Evolutionary conservation across 2,888 invertebrate genomes (phyloP), one percentile per base, ranked within the genome.

Genomic region (Tachina fera): DNA sequence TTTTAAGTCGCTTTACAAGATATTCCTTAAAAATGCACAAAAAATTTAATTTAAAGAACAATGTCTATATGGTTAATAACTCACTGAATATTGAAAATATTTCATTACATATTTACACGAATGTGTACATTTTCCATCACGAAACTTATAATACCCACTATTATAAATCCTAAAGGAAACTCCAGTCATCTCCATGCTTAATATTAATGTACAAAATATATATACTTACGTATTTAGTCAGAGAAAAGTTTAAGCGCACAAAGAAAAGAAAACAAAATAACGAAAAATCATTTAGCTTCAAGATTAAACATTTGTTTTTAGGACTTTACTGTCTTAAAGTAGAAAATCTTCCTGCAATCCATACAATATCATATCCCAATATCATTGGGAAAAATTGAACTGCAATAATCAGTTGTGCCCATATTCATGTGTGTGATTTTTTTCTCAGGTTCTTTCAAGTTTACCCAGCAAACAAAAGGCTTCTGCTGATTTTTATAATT

Each of bases 241-340:
- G 58, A 58, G 58, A 80, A 41, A 51, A 74, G 19, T 14, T 61
- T 53, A 67, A 67, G 67, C 10, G 16, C 31, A 9, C 19, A 8
- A 16, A 16, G 31, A 9, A 61, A 61, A 47, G 13, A 43, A 51
- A n/a, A 22, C 22, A 22, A 47, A 70, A 63, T 22, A 22, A 71
- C 3, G 22, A 70, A 77, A 84, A 77, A 77, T 68, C 77, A 85
- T 81, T 77, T 77, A 81, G 81, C 80, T 81, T 71, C 11, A 76
- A 77, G 77, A 81, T 85, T 77, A 77, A 81, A 81, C 84, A 81
- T 85, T 85, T 81, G 80, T 74, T 81, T 56, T 76, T 60, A 63
- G 47, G 71, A 16, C 67, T 74, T 56, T 79, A 51, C 75, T 68
- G 61, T 53, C 76, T 77, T 31, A 60, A 22, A n/a, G 3, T 31